Conservation (phyloP, 2,113 vertebrate genomes). For the Atherinomorus stipes region DNA sequence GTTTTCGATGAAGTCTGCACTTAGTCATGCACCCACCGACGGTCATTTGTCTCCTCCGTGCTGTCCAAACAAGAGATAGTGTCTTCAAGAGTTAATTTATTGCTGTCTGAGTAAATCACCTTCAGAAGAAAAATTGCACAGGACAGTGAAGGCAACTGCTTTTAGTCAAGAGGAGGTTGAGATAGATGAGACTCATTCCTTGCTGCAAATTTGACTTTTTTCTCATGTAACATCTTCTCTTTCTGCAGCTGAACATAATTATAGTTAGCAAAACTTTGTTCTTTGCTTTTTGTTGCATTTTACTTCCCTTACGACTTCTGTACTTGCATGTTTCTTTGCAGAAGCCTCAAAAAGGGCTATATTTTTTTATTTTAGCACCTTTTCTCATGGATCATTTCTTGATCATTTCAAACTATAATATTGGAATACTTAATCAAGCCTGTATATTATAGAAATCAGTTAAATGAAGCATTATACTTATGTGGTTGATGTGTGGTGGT, state of each 20-base stretch:
- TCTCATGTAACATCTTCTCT: too few relatives aligned
- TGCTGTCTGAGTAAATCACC: slow-evolving; percentile 56
- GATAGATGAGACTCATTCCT: neutral
- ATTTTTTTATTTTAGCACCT: neutral
- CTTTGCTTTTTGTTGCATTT: too few relatives aligned
- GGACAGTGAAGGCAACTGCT: slow-evolving; percentile 2
- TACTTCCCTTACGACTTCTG: too few relatives aligned
- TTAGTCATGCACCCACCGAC: slow-evolving; percentile 54
- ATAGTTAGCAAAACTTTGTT: too few relatives aligned
- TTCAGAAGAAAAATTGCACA: slow-evolving; percentile 26
- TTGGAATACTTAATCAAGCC: too few relatives aligned
- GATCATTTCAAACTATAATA: too few relatives aligned
- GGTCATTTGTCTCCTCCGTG: slow-evolving; percentile 46
- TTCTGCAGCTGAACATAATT: too few relatives aligned
- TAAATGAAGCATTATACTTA: too few relatives aligned
- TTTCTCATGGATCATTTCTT: too few relatives aligned
- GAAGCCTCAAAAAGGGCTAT: neutral
- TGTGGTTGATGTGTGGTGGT: too few relatives aligned
- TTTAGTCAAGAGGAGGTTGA: slow-evolving; percentile 8
- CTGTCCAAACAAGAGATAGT: slow-evolving; percentile 61
- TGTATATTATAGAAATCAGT: too few relatives aligned
- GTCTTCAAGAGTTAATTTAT: slow-evolving; percentile 61
- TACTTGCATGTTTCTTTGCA: too few relatives aligned
- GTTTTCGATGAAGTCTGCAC: slow-evolving; percentile 42
- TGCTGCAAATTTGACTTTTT: neutral